Base-by-base conservation (phyloP, 2,797 vertebrate species). In the Chelon labrosus region DNA sequence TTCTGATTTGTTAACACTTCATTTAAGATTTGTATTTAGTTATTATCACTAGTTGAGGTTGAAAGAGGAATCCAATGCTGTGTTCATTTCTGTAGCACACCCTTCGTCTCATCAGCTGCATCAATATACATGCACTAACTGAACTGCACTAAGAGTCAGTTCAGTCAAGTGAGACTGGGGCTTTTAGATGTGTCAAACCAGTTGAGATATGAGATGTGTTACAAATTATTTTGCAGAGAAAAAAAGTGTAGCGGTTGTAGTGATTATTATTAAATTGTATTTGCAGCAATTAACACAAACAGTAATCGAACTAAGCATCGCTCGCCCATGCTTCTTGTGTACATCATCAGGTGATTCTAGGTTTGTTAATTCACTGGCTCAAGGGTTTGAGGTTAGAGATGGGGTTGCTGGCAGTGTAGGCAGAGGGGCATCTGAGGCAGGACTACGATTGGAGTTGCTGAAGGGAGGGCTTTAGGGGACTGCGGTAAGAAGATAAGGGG, bases 401-500 rank as follows among this genome's bases (percentile, higher is more conserved):
- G 74, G 74, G 65, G 76, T 78, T 72, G 66, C 70, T 77, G 60
- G 67, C 2, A 57, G 59, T 75, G 64, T 76, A 82, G 81, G 74
- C 85, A 75, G 82, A 63, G 65, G 84, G 70, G 71, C 77, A 76
- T 77, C 80, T 37, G 10, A 49, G 35, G 62, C 64, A 79, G 88
- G 83, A 83, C 85, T 83, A 79, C 75, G 84, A 90, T 86, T 88
- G 81, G 80, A 79, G 66, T 83, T 77, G 79, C 86, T 88, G 73
- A 80, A 82, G 84, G 84, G 88, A 90, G 74, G 85, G 90, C 89
- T 91, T 88, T 85, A 81, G 88, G 90, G 91, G 87, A 80, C 89
- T 92, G 92, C 13, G 73, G 80, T 80, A 73, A 55, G 73, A 84
- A 93, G 92, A 92, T 92, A 93, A 92, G 90, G 80, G 79, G 67